These are phyloP conservation scores for Formica selysi DNA, from an alignment of 1,140 invertebrate species.

Conservation along the genomic window DNA sequence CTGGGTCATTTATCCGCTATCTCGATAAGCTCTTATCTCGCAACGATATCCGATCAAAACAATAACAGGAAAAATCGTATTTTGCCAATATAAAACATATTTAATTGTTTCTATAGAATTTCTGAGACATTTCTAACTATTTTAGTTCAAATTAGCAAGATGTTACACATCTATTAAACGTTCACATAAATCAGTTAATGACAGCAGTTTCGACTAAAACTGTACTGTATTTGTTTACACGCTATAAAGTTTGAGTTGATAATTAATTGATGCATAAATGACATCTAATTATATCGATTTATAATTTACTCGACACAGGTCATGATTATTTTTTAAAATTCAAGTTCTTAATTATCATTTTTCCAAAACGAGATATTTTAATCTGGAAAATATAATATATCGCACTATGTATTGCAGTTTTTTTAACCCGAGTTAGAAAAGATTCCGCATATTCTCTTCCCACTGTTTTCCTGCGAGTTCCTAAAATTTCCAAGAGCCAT, in stretches of 20 bases:
- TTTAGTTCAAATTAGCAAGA: neutral
- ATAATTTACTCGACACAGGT: neutral
- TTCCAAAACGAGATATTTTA: neutral
- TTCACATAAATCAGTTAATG: neutral
- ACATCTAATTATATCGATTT: too few species aligned
- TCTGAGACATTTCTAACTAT: neutral
- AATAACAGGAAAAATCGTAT: neutral
- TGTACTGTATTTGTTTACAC: too few species aligned
- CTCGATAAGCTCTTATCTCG: slow-evolving; percentile 43
- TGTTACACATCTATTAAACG: neutral
- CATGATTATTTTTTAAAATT: neutral
- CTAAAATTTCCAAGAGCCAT: neutral
- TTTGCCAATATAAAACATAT: neutral
- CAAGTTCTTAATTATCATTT: neutral
- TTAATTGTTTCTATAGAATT: neutral
- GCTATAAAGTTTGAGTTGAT: too few species aligned
- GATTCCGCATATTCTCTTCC: neutral
- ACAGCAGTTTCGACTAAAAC: neutral
- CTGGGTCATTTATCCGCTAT: slow-evolving; percentile 18
- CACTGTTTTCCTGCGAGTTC: neutral
- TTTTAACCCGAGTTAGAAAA: neutral
- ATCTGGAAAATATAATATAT: neutral
- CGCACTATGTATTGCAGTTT: too few species aligned
- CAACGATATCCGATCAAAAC: neutral
- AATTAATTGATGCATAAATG: too few species aligned